Base-by-base conservation (phyloP, 2,888 invertebrate genomes). In the Teleiodes luculella region DNA sequence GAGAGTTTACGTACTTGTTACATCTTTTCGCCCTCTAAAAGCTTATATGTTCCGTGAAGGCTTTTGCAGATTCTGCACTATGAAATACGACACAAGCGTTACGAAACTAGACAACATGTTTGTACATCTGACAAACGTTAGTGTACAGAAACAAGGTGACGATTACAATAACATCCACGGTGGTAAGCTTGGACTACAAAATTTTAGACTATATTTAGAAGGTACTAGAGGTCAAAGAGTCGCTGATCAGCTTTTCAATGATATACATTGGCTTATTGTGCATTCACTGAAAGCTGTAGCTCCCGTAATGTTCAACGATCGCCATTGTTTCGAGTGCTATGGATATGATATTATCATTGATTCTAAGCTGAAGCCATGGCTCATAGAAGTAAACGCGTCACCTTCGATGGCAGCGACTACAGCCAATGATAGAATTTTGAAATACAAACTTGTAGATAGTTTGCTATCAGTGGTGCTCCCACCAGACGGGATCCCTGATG, bases 291-390 rank as follows among this genome's bases (percentile, higher is more conserved):
- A 97, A 85, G 96, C 98, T 2, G 98, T 98, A 1, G 94, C 97
- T 0, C 97, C 97, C 0, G 96, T 97, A 5, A 97, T 98, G 92
- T 95, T 97, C 0, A 98, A 96, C 67, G 98, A 98, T 84, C 91
- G 96, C 35, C 97, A 97, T 77, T 97, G 97, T 74, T 97, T 96
- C 72, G 97, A 97, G 82, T 97, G 97, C 72, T 98, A 98, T 70
- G 98, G 98, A 49, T 98, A 97, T 74, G 98, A 98, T 74, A 98
- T 98, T 46, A 98, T 98, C 63, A 97, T 98, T 64, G 98, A 98
- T 78, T 95, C 97, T 72, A 93, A 93, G 67, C 83, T 98, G 24
- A 98, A 98, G 78, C 98, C 98, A 0, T 98, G 97, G 97, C 88
- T 97, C 6, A 95, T 97, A 46, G 97, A 97, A 87, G 96, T 97